Evolutionary conservation across 1,140 invertebrate species (phyloP).

Genomic region (Micrasema minimum): DNA sequence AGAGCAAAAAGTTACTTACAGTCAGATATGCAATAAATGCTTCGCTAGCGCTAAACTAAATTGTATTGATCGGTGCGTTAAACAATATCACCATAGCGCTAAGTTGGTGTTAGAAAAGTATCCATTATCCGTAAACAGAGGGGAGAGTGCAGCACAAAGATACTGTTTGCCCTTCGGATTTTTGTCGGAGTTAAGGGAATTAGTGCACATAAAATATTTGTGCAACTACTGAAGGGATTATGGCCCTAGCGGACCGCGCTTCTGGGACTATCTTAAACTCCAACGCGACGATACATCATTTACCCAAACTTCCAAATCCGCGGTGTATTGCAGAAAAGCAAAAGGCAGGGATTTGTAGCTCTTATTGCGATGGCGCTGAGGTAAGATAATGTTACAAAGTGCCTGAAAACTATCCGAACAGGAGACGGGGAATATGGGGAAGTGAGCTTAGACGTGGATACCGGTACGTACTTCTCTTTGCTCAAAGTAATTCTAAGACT

Average conservation of each 20-base stretch:
- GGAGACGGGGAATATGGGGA: background rate
- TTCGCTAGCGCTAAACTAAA: too few species aligned
- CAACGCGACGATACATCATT: constrained; percentile 1
- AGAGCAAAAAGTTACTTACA: too few species aligned
- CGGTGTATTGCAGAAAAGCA: background rate
- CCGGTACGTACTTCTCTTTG: constrained; percentile 2
- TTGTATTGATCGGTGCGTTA: too few species aligned
- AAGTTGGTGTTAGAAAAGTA: constrained; percentile 22
- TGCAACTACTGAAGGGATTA: constrained; percentile 44
- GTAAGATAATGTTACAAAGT: background rate
- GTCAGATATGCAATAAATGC: too few species aligned
- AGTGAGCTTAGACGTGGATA: too few species aligned
- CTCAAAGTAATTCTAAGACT: constrained; percentile 29
- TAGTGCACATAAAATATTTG: constrained; percentile 52
- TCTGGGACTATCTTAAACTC: too few species aligned
- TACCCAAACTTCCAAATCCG: background rate
- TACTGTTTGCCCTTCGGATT: constrained; percentile 52
- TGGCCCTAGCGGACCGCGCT: too few species aligned
- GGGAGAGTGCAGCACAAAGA: constrained; percentile 45
- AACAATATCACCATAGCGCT: too few species aligned
- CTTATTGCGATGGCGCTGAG: too few species aligned
- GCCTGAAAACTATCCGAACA: background rate
- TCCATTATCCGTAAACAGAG: constrained; percentile 22
- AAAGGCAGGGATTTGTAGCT: too few species aligned
- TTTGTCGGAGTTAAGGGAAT: constrained; percentile 52